Evolutionary conservation across 2,113 vertebrate species (phyloP).

Genomic region (Lycocorax pyrrhopterus): DNA sequence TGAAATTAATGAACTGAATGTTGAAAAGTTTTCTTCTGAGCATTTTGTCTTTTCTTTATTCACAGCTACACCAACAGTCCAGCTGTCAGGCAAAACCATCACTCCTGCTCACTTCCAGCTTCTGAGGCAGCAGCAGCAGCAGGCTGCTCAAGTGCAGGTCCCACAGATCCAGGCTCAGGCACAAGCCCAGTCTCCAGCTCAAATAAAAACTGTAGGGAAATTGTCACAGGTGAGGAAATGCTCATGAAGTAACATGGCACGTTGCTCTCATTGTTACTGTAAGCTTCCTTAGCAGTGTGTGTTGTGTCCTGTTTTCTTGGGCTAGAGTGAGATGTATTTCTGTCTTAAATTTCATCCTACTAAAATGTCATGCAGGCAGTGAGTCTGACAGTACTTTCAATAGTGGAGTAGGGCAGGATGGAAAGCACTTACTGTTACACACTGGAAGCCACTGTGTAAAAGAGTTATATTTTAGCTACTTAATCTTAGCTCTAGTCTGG

Average conservation of each 20-base stretch:
- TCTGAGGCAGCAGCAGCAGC: slow-evolving; percentile 83
- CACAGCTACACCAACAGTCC: slow-evolving; percentile 77
- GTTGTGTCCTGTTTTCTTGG: neutral
- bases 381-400: neutral
- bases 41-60: neutral
- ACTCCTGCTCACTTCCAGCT: slow-evolving; percentile 86
- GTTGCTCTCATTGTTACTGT: neutral
- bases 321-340: neutral
- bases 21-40: neutral
- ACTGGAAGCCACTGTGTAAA: neutral
- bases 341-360: neutral
- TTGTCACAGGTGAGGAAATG: slow-evolving; percentile 71
- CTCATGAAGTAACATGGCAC: accelerated
- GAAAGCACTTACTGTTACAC: neutral
- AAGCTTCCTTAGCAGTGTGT: neutral
- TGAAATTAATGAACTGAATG: neutral
- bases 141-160: slow-evolving; percentile 72
- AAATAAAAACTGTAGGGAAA: slow-evolving; percentile 84
- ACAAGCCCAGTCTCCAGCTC: slow-evolving; percentile 76
- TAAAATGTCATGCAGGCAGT: neutral
- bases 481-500: neutral
- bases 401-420: neutral
- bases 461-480: neutral
- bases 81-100: slow-evolving; percentile 80
- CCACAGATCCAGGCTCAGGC: slow-evolving; percentile 72